Evolutionary conservation across 2,888 invertebrate genomes (phyloP).

Genomic region (Cheilosia pagana): DNA sequence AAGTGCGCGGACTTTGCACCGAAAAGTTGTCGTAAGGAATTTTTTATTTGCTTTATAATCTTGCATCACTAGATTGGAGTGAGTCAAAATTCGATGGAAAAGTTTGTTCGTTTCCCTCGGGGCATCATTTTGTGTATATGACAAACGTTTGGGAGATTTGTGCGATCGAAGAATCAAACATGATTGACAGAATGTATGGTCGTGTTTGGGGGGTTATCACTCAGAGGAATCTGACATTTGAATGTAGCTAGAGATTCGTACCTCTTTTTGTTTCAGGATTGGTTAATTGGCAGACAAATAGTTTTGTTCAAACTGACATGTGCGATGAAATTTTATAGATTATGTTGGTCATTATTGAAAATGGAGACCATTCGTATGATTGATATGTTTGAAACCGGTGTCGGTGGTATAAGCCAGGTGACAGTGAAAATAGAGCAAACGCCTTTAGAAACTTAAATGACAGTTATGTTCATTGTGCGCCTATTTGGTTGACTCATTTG

Average conservation of each 20-base stretch:
- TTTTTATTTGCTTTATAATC: too few species aligned
- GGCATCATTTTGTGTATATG: slow-evolving; percentile 22
- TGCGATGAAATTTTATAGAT: slow-evolving; percentile 19
- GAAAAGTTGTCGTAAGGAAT: background rate
- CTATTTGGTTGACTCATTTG: too few species aligned
- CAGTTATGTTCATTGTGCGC: too few species aligned
- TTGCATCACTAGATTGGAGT: too few species aligned
- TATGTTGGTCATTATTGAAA: background rate
- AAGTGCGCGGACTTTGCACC: slow-evolving; percentile 18
- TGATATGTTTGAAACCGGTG: too few species aligned
- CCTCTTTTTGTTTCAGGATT: slow-evolving; percentile 8
- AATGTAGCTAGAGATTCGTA: too few species aligned
- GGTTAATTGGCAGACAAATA: background rate
- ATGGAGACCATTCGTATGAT: too few species aligned
- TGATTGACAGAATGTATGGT: background rate
- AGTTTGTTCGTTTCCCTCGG: slow-evolving; percentile 15
- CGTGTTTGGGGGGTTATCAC: slow-evolving; percentile 6
- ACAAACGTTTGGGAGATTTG: slow-evolving; percentile 6
- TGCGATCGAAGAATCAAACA: too few species aligned
- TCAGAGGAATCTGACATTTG: slow-evolving; percentile 48
- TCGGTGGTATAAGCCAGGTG: too few species aligned
- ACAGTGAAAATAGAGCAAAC: too few species aligned
- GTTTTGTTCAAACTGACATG: slow-evolving; percentile 1
- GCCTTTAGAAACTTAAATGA: too few species aligned
- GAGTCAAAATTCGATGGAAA: slow-evolving; percentile 26